These are phyloP conservation scores for Antechinus flavipes DNA, from an alignment of 2,113 vertebrate genomes.

Conservation along the genomic window DNA sequence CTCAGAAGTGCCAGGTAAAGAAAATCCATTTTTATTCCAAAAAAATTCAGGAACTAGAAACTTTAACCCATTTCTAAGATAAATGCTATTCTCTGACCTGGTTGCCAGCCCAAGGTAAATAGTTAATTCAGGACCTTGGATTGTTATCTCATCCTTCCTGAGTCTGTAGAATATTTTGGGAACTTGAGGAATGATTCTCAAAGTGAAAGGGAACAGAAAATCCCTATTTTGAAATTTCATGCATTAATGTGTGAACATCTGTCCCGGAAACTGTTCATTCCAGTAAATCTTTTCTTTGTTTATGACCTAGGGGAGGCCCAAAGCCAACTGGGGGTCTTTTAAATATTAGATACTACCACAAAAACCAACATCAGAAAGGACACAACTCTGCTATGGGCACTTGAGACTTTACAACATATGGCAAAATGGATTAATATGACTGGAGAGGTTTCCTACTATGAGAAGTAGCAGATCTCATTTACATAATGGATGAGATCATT, in stretches of 20 bases:
- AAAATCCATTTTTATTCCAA: background rate
- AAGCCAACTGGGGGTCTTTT: conserved; percentile 9
- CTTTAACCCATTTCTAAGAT: background rate
- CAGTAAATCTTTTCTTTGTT: conserved; percentile 55
- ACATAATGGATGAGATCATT: conserved; percentile 26
- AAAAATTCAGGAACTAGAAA: background rate
- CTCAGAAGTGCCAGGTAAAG: background rate
- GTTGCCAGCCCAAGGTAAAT: background rate
- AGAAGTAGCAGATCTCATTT: conserved; percentile 6
- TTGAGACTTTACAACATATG: background rate
- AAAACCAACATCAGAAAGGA: conserved; percentile 48
- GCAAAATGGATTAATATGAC: conserved; percentile 45
- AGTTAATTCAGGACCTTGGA: background rate
- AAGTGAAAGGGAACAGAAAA: conserved; percentile 64
- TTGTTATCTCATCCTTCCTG: too few relatives aligned
- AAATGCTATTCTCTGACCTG: background rate
- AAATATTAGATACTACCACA: background rate
- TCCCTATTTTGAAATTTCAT: conserved; percentile 71
- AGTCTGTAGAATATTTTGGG: background rate
- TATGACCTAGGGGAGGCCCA: conserved; percentile 63
- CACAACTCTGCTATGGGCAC: conserved; percentile 17
- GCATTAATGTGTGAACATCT: conserved; percentile 66
- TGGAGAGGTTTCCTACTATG: conserved; percentile 48
- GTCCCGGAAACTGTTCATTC: conserved; percentile 58
- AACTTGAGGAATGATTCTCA: conserved; percentile 27